Percentiles rank a stretch among this genome's conserved stretches.
These are phyloP conservation scores for Euwallacea similis DNA, from an alignment of 1,140 invertebrate species.

Conservation along the genomic window DNA sequence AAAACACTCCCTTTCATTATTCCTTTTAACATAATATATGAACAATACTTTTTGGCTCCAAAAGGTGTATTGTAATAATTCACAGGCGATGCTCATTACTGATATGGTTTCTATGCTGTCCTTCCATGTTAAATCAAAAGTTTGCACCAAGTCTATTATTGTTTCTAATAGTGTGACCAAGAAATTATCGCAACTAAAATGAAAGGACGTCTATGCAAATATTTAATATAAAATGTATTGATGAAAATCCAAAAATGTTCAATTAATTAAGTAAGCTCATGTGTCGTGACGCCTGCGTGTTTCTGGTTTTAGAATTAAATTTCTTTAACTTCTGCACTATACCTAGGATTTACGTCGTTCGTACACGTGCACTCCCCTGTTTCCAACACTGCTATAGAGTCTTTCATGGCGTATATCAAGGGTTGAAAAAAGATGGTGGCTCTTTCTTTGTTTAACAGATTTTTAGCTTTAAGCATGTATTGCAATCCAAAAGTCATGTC, in stretches of 20 bases:
- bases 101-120: slow-evolving; percentile 71
- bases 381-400: slow-evolving; percentile 49
- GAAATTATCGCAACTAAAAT: slow-evolving; percentile 30
- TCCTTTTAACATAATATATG: slow-evolving; percentile 1
- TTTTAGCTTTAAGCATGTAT: slow-evolving; percentile 55
- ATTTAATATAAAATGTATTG: too few species aligned
- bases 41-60: slow-evolving; percentile 21
- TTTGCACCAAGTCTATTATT: slow-evolving; percentile 64
- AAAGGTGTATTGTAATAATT: slow-evolving; percentile 49
- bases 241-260: background rate
- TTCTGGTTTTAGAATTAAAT: background rate
- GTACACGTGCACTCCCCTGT: too few species aligned
- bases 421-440: slow-evolving; percentile 73
- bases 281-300: background rate
- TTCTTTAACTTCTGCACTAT: background rate
- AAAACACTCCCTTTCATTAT: slow-evolving; percentile 17
- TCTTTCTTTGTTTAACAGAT: slow-evolving; percentile 61
- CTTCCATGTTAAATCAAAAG: slow-evolving; percentile 72
- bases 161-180: slow-evolving; percentile 64
- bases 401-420: slow-evolving; percentile 66
- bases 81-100: slow-evolving; percentile 52
- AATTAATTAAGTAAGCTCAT: background rate
- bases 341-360: background rate
- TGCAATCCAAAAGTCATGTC: slow-evolving; percentile 65
- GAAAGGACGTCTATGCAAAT: background rate